Base-by-base conservation (phyloP, 2,113 vertebrate genomes). In the Anas platyrhynchos region DNA sequence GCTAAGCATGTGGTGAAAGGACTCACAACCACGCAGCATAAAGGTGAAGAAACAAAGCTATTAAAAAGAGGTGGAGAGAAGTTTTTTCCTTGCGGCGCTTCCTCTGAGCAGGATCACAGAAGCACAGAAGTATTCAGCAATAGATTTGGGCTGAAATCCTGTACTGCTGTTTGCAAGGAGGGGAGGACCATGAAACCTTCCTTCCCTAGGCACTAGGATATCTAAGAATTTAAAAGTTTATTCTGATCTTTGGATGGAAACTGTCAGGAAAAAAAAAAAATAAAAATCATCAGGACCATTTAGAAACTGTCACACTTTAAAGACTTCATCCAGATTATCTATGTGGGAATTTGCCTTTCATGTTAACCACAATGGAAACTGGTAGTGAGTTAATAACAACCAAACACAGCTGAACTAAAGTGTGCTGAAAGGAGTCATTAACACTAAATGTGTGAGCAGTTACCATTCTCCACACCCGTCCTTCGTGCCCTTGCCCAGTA, bases 81-180 rank as follows among this genome's bases (percentile, higher is more conserved):
- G 16, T 0, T 1, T 32, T n/a, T 9, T 58, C 32, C 56, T 67
- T 15, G 58, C 34, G 61, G 50, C 3, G 43, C 12, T 22, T 55
- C 6, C 67, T 77, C 54, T 23, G n/a, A 4, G 41, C 0, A 52
- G 31, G 76, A 66, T 0, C 73, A 65, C 29, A 50, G 80, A 21
- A 23, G 16, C 38, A 27, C 36, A 67, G 55, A 41, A 67, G 3
- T 26, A 25, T 18, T 46, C 62, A 66, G 44, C 22, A 31, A 4
- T 0, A 4, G 13, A 16, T 5, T 48, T 79, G 69, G 29, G 26
- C 71, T 85, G 54, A 36, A 69, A 83, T n/a, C 20, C n/a, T 62
- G 3, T 7, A 14, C 16, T 48, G 31, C 21, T 0, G 0, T 6
- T 14, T 12, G 25, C 44, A 32, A 58, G 44, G 27, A 83, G 13